Base-by-base conservation (phyloP, 2,888 invertebrate genomes). In the Drosophila borborema region DNA sequence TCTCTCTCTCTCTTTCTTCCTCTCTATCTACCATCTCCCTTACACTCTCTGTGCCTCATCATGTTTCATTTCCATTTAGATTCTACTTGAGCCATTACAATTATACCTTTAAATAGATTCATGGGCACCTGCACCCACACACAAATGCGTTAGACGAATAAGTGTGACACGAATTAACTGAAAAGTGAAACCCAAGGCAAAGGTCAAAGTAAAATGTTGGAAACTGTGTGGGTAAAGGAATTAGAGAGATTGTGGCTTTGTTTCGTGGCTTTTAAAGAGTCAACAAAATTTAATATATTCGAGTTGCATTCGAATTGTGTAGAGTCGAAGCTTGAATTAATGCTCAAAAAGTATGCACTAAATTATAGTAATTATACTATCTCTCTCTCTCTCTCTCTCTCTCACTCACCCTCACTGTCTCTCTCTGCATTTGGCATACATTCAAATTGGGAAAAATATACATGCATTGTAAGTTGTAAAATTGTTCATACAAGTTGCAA, bases 401-500 rank as follows among this genome's bases (percentile, higher is more conserved):
- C 14, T 10, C 28, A 12, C 20, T 9, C 16, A 55, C 3, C 9
- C n/a, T 10, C 34, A 12, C 40, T 12, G 1, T 23, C 53, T 72
- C 31, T 18, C 10, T 49, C n/a, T 31, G 5, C 18, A 34, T 55
- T 23, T 51, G 63, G 56, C 49, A 6, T 23, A 23, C 34, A 14
- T 16, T 49, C 46, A 55, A 53, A 62, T 54, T 60, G 20, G n/a
- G 18, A 18, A 53, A 55, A 54, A 45, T 41, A 58, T 45, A 51
- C 49, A 34, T 7, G 49, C 49, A 51, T 12, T 51, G 34, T 18
- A 7, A 6, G n/a, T 23, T 51, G 49, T 51, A 34, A 51, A 51
- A 59, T 62, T 54, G 28, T 55, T 36, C 12, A 3, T 40, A 62
- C 40, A 61, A 70, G 64, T 74, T 49, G 55, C 41, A 43, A 67